Evolutionary conservation across 1,140 invertebrate genomes (phyloP), one percentile per base, ranked within the genome.

Genomic region (Musca domestica): DNA sequence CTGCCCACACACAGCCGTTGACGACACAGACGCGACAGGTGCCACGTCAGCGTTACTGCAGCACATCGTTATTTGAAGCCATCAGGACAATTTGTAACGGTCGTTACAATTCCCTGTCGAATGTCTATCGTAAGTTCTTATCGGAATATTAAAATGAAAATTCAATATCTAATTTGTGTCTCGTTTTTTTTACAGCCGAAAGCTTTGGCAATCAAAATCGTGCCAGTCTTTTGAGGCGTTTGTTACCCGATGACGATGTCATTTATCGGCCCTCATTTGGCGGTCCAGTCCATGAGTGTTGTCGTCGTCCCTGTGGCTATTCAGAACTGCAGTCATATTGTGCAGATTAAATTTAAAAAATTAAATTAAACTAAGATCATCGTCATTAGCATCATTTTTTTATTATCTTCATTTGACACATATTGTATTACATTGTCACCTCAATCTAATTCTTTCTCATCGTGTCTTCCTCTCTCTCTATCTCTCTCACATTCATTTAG

Each of bases 201-300:
- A 76, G 72, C 52, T 71, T 77, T 61, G 78, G 72, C 19, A 69
- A 27, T 48, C 65, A 47, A 0, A 41, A 41, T 41, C 41, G 41
- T n/a, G 46, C 49, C 9, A 49, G 65, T 23, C 58, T 54, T 49
- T 48, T 70, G n/a, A 79, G 77, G 66, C 74, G 77, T 17, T 47
- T 69, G 7, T 41, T 66, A 7, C 47, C 69, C 47, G 67, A 70
- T n/a, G 71, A 75, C 46, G 67, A 71, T 17, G 70, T 69, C 56
- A 71, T 71, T 30, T 71, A 71, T 47, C 71, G 69, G n/a, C 73
- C 72, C 27, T 23, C 72, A 14, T 70, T 70, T 30, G 71, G 68
- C 48, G 74, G 76, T 10, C 64, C 76, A 12, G 71, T 69, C 3
- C 72, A 73, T 54, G 56, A 69, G 14, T 80, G 78, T 51, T 80